phyloP scores from a whole-genome alignment of 35 echinoderm and acorn worm genomes.

The Apostichopus californicus region DNA sequence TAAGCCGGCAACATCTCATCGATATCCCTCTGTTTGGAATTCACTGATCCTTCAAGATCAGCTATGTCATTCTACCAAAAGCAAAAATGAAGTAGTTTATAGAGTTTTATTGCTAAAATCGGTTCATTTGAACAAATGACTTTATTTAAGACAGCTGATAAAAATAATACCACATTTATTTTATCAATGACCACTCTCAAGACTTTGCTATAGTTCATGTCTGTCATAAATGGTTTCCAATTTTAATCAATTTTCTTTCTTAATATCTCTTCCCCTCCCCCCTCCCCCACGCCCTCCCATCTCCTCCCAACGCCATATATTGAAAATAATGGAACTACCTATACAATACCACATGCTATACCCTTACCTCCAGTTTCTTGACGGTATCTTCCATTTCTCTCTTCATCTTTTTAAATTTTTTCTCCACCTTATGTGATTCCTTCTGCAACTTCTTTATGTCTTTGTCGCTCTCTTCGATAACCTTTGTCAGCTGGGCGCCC shows the following conservation, averaged over 20 bases:
- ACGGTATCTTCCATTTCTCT: constrained; percentile 48
- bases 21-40: constrained; percentile 69
- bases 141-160: no score
- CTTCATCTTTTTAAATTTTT: constrained; percentile 71
- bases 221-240: no score
- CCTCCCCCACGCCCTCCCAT: not conserved
- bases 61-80: constrained; percentile 57
- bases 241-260: no score
- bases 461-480: constrained; percentile 59
- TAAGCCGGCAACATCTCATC: constrained; percentile 77
- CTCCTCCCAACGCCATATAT: not conserved
- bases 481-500: constrained; percentile 67
- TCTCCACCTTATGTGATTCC: constrained; percentile 57
- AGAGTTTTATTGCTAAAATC: not conserved
- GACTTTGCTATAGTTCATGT: no score
- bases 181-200: no score
- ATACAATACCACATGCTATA: not conserved
- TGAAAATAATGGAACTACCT: no score
- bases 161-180: no score
- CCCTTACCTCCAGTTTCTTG: not conserved
- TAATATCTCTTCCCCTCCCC: no score
- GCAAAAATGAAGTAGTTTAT: not conserved
- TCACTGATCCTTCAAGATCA: constrained; percentile 56
- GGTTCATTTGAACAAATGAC: no score
- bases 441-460: constrained; percentile 50